Conservation (phyloP, 1,140 invertebrate species). For the Laupala kohalensis region DNA sequence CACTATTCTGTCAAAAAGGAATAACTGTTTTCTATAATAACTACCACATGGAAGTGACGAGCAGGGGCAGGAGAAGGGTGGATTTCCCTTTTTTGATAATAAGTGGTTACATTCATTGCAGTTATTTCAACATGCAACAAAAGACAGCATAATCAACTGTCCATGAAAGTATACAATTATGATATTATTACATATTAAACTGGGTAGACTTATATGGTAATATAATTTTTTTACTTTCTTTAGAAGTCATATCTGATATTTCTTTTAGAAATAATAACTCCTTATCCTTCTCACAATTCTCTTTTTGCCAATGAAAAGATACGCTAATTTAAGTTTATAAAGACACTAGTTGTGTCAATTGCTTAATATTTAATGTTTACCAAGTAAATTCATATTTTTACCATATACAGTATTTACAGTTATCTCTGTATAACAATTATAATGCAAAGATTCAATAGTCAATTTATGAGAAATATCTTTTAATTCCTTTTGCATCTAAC, state of each 20-base stretch:
- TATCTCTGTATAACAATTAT: slow-evolving; percentile 7
- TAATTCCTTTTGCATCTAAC: not conserved
- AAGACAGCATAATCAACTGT: slow-evolving; percentile 9
- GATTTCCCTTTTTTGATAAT: slow-evolving; percentile 4
- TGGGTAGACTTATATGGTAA: slow-evolving; percentile 1
- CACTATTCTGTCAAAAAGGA: not conserved
- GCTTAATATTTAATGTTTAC: slow-evolving; percentile 6
- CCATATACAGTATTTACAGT: slow-evolving; percentile 6
- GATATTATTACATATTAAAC: not conserved
- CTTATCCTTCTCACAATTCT: not conserved
- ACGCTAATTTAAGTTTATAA: slow-evolving; percentile 1
- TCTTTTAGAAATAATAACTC: not conserved
- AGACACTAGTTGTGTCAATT: not conserved
- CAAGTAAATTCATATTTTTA: slow-evolving; percentile 6
- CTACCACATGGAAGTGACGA: not conserved
- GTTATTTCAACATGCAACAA: slow-evolving; percentile 15
- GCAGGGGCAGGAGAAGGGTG: not conserved
- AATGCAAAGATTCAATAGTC: not conserved
- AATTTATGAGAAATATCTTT: not conserved
- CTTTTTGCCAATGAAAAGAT: not conserved
- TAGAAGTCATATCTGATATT: not conserved
- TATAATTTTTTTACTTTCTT: slow-evolving; percentile 2
- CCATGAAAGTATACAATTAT: slow-evolving; percentile 14
- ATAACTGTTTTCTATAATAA: not conserved
- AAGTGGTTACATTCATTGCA: slow-evolving; percentile 2